Percentiles rank a stretch among this genome's conserved stretches.
Conservation (phyloP, 2,797 vertebrate genomes). For the Leptoclinus maculatus region DNA sequence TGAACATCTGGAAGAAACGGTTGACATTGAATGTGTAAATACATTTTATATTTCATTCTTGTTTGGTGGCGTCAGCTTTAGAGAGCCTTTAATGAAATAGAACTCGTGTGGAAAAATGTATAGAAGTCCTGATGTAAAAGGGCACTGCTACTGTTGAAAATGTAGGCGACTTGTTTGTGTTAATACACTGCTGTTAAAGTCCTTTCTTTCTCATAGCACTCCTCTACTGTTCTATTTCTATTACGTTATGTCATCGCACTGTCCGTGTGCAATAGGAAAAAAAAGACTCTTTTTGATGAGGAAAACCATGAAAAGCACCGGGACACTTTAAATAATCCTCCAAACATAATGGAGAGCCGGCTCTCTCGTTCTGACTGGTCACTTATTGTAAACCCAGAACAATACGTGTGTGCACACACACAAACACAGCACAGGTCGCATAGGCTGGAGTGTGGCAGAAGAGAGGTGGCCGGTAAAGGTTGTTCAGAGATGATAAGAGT, state of each 20-base stretch:
- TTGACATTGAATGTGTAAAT: slow-evolving; percentile 69
- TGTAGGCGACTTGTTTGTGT: slow-evolving; percentile 20
- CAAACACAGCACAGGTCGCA: neutral
- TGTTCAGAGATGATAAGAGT: slow-evolving; percentile 20
- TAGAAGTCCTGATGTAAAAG: slow-evolving; percentile 13
- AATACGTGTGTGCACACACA: neutral
- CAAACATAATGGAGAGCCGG: neutral
- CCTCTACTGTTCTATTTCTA: slow-evolving; percentile 46
- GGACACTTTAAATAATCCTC: slow-evolving; percentile 12
- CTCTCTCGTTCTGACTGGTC: neutral
- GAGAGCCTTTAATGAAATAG: slow-evolving; percentile 45
- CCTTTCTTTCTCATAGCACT: slow-evolving; percentile 37
- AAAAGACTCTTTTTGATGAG: slow-evolving; percentile 19
- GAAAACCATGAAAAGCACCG: neutral
- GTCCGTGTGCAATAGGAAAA: slow-evolving; percentile 37
- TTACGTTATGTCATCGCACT: slow-evolving; percentile 49
- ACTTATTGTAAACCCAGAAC: slow-evolving; percentile 18
- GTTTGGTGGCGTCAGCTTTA: slow-evolving; percentile 34
- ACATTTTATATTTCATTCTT: slow-evolving; percentile 62
- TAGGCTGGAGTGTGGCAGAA: slow-evolving; percentile 5
- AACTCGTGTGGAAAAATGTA: slow-evolving; percentile 32
- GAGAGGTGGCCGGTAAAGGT: slow-evolving; percentile 10
- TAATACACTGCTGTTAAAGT: slow-evolving; percentile 24
- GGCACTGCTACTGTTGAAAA: slow-evolving; percentile 12
- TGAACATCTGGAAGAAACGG: neutral